Evolutionary conservation across 2,113 vertebrate species (phyloP).

Genomic region (Microtus richardsoni): DNA sequence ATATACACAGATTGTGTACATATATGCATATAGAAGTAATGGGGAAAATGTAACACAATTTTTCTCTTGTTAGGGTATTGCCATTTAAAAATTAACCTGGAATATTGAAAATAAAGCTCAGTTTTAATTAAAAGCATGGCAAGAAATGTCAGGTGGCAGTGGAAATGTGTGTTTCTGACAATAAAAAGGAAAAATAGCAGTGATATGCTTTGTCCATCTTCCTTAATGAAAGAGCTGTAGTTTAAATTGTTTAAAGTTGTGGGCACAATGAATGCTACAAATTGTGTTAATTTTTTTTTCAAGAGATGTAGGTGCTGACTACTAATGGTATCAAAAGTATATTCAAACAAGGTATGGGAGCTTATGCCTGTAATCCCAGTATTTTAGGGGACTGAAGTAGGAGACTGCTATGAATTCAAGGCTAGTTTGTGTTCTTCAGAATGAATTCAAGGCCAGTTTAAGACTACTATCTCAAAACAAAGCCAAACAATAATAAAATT

Average conservation of each 20-base stretch:
- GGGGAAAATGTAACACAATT: background rate
- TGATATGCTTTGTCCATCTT: background rate
- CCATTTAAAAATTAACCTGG: background rate
- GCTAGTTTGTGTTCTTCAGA: background rate
- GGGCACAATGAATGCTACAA: background rate
- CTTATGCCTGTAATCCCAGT: background rate
- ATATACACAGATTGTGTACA: background rate
- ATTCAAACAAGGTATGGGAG: background rate
- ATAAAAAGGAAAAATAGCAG: background rate
- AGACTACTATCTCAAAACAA: background rate
- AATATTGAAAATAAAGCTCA: background rate
- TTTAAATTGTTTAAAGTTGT: background rate
- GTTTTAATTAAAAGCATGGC: background rate
- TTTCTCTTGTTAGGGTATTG: background rate
- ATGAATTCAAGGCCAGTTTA: background rate
- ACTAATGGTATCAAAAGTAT: background rate
- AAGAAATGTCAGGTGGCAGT: background rate
- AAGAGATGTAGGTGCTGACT: background rate
- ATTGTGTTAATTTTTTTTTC: background rate
- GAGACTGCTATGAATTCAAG: background rate
- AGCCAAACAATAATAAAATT: slow-evolving; percentile 67
- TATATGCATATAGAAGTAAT: background rate
- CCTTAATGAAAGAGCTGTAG: background rate
- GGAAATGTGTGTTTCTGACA: background rate
- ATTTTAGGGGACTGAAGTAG: background rate